Base-by-base conservation (phyloP, 2,797 vertebrate species). In the Lithobates sylvaticus region DNA sequence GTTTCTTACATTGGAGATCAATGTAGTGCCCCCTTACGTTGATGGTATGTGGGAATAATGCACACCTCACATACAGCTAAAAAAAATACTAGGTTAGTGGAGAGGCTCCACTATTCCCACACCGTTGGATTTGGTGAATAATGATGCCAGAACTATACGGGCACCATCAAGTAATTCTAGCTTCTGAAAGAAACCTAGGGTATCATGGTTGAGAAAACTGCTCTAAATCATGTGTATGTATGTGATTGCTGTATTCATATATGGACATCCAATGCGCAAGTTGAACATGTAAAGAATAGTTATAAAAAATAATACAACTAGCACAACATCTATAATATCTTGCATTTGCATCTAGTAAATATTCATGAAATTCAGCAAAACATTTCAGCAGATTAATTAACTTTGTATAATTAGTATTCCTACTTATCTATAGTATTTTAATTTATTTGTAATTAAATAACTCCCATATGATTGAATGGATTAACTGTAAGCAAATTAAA, bases 391-490 rank as follows among this genome's bases (percentile, higher is more conserved):
- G 76, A 78, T 85, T 78, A 74, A 79, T 85, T 79, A 34, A 79
- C 54, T 74, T 85, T 68, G 27, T 78, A 58, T 78, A 85, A 85
- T 85, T 80, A 85, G 84, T 74, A 42, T 85, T 80, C 64, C 84
- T 65, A 68, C 42, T 85, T 85, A 85, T 85, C 83, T 71, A 58
- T 78, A 72, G 70, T 84, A 32, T 85, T 78, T 76, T 72, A 61
- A 84, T 84, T 58, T 78, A 67, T 84, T 78, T 84, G 18, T 65
- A 79, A 85, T 80, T 65, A 75, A 79, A 75, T 50, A 47, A 26
- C 61, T 80, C 84, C 84, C 84, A 74, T 42, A 29, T 74, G 77
- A 39, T 54, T 32, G 23, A 21, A 44, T 65, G 70, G 77, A 79
- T 78, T 78, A 67, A 7, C 54, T 75, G 34, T 73, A 71, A 73